Evolutionary conservation across 2,888 invertebrate species (phyloP).

Genomic region (Cylindroiulus punctatus): DNA sequence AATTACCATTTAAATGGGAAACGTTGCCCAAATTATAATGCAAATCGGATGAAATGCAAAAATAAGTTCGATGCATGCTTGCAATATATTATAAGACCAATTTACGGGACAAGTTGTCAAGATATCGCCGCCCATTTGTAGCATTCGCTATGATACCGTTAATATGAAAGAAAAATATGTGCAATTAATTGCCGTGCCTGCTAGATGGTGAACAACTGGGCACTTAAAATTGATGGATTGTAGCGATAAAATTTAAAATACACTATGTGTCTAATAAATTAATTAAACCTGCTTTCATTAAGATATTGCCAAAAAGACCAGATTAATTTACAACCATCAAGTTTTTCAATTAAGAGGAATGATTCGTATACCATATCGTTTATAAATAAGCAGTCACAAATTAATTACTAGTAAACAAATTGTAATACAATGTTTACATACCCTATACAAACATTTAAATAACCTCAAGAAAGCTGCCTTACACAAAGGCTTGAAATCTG

Average conservation of each 20-base stretch:
- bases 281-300: background rate
- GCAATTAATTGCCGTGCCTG: background rate
- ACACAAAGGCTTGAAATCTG: no score
- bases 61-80: background rate
- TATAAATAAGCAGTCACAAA: background rate
- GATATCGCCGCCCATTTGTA: background rate
- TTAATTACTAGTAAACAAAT: background rate
- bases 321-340: background rate
- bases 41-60: constrained; percentile 2
- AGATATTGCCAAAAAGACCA: background rate
- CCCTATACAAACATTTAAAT: no score
- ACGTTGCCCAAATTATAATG: background rate
- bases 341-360: background rate
- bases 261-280: constrained; percentile 2
- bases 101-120: background rate
- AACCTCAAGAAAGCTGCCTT: no score
- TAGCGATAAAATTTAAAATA: background rate
- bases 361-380: background rate
- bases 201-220: background rate
- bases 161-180: background rate
- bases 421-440: no score
- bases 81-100: background rate
- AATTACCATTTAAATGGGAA: constrained; percentile 29
- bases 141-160: background rate
- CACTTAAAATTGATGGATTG: constrained; percentile 11